phyloP scores from a whole-genome alignment of 2,797 vertebrate genomes.

The Mionectes olivaceus region DNA sequence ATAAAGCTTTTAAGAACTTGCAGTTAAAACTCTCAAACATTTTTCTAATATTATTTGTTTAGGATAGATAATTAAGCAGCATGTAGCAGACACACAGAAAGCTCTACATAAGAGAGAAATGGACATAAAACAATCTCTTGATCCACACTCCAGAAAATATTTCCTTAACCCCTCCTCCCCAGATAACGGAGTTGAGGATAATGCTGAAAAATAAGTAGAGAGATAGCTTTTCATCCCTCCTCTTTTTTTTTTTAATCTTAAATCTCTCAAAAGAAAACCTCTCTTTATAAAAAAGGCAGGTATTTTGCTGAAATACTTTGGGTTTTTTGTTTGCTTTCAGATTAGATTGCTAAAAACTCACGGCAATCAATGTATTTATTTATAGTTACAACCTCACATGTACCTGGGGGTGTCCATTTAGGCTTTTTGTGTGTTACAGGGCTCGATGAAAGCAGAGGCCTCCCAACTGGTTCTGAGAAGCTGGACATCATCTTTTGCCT shows the following conservation, averaged over 20 bases:
- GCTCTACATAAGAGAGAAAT: background rate
- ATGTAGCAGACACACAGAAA: background rate
- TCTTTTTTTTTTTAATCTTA: background rate
- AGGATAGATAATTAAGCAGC: background rate
- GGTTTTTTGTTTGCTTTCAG: background rate
- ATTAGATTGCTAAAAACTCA: background rate
- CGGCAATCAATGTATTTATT: background rate
- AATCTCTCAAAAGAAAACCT: background rate
- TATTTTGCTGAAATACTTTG: background rate
- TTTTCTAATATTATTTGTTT: background rate
- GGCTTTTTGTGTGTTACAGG: conserved; percentile 78
- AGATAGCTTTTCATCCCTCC: background rate
- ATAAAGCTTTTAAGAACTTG: background rate
- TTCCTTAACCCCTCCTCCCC: background rate
- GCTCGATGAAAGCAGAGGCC: conserved; percentile 68
- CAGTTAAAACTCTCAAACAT: background rate
- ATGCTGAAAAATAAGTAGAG: background rate
- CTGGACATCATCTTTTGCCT: conserved; percentile 22
- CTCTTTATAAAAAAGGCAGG: background rate
- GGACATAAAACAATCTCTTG: background rate
- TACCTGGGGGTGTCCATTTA: conserved; percentile 94
- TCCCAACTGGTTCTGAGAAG: conserved; percentile 62
- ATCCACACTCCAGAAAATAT: background rate
- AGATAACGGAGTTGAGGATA: background rate
- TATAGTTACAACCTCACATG: background rate